Base-by-base conservation (phyloP, 2,113 vertebrate genomes). In the Macheiramphus alcinus region DNA sequence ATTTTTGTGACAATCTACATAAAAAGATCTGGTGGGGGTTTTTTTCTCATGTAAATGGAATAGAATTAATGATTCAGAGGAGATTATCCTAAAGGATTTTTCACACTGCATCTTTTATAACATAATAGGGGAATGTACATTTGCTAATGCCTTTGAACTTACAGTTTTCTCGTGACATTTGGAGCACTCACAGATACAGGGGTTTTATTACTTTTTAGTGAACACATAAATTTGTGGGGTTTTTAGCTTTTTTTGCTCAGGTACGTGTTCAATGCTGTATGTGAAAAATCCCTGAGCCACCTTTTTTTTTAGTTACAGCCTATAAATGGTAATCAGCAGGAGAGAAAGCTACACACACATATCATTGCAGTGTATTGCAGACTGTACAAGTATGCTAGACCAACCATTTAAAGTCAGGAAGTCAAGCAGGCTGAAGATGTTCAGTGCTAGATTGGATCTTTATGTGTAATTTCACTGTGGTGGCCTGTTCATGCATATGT, bases 1-100 rank as follows among this genome's bases (percentile, higher is more conserved):
- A 68, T 80, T 96, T 97, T 94, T 66, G 73, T 40, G 65, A 48
- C 68, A 71, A 23, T 59, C 40, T n/a, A 9, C 0, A 0, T 84
- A 48, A 80, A 89, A 78, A 56, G 48, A 65, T 76, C 27, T 18
- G 16, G 13, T 66, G 47, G 58, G 58, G 52, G 55, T 87, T 72
- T 50, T 91, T 81, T 91, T 93, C 76, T 84, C 25, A 58, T 72
- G 70, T 72, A 90, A 79, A 88, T 90, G 25, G 50, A 21, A 65
- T 43, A 71, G 65, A 91, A 50, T 92, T 94, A 90, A 86, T 76
- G 52, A 89, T 94, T 92, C 0, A 0, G 53, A 93, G 85, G 84
- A 91, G 80, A 89, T 91, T 90, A 80, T 79, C 52, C 59, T 74
- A 62, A 93, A 86, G 68, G 72, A 86, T 88, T 92, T 92, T 92